phyloP scores from a whole-genome alignment of 2,797 vertebrate genomes.

The Neosilurus mollespiculum region DNA sequence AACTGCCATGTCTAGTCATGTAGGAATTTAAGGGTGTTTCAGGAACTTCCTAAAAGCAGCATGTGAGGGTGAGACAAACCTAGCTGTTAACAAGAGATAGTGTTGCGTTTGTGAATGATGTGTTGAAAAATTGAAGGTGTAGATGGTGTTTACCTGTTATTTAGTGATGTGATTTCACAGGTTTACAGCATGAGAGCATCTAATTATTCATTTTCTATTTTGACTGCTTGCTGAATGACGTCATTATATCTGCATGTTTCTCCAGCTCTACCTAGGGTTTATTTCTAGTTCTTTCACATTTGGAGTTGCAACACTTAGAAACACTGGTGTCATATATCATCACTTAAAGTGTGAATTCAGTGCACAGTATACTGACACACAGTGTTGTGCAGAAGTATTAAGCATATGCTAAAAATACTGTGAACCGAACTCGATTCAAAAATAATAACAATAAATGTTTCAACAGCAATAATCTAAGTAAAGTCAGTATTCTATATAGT shows the following conservation, averaged over 20 bases:
- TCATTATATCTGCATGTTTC: neutral
- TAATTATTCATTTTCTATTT: conserved; percentile 13
- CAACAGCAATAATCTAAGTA: neutral
- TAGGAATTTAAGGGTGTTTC: conserved; percentile 18
- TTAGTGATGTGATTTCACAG: conserved; percentile 14
- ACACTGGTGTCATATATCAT: conserved; percentile 1
- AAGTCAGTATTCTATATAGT: neutral
- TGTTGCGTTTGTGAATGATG: conserved; percentile 30
- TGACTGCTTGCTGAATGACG: neutral
- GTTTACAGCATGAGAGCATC: neutral
- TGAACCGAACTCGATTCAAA: neutral
- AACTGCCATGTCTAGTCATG: conserved; percentile 6
- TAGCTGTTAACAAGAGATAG: conserved; percentile 10
- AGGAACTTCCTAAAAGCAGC: conserved; percentile 22
- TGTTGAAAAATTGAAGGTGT: conserved; percentile 20
- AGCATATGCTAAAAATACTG: neutral
- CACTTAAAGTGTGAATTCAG: neutral
- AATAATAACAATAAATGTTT: neutral
- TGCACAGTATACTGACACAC: neutral
- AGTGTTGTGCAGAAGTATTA: neutral
- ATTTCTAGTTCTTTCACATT: conserved; percentile 16
- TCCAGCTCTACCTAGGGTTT: neutral
- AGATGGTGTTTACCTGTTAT: conserved; percentile 20
- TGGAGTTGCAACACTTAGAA: conserved; percentile 8
- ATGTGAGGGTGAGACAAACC: conserved; percentile 6